Evolutionary conservation across 1,140 invertebrate genomes (phyloP), one percentile per base, ranked within the genome.

Genomic region (Anagrus nilaparvatae): DNA sequence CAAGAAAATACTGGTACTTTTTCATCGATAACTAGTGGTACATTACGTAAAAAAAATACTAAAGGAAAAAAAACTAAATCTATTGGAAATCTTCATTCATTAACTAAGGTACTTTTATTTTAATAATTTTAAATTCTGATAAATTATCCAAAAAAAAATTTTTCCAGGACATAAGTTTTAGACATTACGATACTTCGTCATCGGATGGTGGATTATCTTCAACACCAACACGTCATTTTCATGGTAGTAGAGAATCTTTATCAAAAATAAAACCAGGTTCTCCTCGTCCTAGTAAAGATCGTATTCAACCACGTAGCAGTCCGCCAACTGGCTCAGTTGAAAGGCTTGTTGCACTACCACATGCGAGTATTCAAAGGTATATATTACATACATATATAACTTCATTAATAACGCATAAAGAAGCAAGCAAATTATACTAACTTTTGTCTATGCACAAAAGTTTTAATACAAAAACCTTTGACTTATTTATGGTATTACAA

Each of bases 61-160:
- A 76, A 77, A 47, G 70, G 78, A 43, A 74, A 74, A 45, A 81
- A 81, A 58, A 81, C 79, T 44, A 75, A 77, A 51, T 78, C 76
- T 4, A 70, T 74, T 27, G 63, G 65, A 45, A 72, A 79, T 56
- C 68, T 78, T 56, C 67, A 76, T 47, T 63, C 70, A 51, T 55
- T 78, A 36, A 76, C 64, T 12, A 69, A 69, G 58, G 65, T 68
- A 37, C n/a, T 35, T 34, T 28, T 1, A 27, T 7, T 28, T 5
- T 23, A 3, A 9, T 44, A 36, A 44, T 37, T n/a, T 3, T 5
- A n/a, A n/a, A n/a, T n/a, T n/a, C n/a, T 8, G 7, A 7, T 36
- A n/a, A 36, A n/a, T n/a, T n/a, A n/a, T n/a, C n/a, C n/a, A n/a
- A n/a, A n/a, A n/a, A n/a, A n/a, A n/a, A n/a, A n/a, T n/a, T 47